Percentiles rank a stretch among this genome's conserved stretches.
phyloP scores from a whole-genome alignment of 2,113 vertebrate species.

The Vidua macroura region DNA sequence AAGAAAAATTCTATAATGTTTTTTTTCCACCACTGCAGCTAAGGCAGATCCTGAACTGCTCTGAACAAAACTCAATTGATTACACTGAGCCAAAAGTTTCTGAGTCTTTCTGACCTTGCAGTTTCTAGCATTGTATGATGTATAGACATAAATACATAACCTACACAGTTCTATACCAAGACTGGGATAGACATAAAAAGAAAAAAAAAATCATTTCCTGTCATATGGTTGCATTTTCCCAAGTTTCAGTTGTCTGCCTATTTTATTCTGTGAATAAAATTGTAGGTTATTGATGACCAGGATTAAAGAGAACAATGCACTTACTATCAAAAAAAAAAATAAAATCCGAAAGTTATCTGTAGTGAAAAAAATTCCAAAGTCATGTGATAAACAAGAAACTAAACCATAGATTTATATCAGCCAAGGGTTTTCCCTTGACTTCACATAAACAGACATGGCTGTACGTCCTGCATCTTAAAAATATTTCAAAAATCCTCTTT shows the following conservation, averaged over 20 bases:
- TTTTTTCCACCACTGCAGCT: not conserved
- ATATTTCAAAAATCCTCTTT: not conserved
- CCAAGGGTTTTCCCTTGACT: not conserved
- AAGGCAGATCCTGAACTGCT: not conserved
- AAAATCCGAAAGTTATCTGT: not conserved
- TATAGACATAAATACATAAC: not conserved
- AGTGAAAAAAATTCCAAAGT: not conserved
- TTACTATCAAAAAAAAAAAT: not conserved
- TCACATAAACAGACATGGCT: not conserved
- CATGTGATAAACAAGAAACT: not conserved
- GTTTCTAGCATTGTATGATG: not conserved
- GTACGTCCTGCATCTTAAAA: not conserved
- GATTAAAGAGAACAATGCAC: not conserved
- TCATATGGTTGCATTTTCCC: not conserved
- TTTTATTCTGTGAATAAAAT: not conserved
- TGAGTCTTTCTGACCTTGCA: not conserved
- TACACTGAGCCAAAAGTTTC: not conserved
- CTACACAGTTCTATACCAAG: not conserved
- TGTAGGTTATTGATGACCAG: not conserved
- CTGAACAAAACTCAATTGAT: not conserved
- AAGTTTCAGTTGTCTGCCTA: not conserved
- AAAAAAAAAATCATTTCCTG: rapidly evolving
- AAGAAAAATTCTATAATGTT: not conserved
- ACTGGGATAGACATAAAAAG: not conserved
- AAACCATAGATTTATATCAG: not conserved